Evolutionary conservation across 1,140 invertebrate genomes (phyloP).

Genomic region (Maconellicoccus hirsutus): DNA sequence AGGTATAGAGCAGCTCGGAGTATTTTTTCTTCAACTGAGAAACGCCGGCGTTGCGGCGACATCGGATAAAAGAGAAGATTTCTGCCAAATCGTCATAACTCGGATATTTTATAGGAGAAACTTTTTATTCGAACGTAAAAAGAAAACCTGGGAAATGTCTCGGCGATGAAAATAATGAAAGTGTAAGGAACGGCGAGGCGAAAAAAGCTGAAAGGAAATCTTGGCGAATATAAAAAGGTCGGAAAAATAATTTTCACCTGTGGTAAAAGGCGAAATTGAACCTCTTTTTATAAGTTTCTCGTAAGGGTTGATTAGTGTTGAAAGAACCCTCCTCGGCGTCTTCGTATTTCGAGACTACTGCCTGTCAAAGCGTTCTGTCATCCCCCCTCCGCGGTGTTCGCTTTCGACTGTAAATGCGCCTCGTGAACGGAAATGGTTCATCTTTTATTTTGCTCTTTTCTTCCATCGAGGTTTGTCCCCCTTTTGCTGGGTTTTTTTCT

Average conservation of each 20-base stretch:
- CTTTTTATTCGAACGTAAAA: conserved; percentile 4
- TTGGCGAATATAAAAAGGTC: conserved; percentile 12
- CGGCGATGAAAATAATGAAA: conserved; percentile 9
- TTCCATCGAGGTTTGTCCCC: neutral
- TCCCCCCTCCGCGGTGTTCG: neutral
- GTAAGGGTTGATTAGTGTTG: conserved; percentile 21
- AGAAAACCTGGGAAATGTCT: neutral
- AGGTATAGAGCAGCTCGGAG: neutral
- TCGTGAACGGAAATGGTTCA: neutral
- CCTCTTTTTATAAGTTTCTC: conserved; percentile 16
- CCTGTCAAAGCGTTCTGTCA: neutral
- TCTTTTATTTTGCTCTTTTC: conserved; percentile 1
- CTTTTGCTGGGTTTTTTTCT: neutral
- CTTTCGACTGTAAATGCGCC: neutral
- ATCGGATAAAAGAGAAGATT: conserved; percentile 2
- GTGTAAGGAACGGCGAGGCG: neutral
- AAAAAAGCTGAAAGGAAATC: conserved; percentile 4
- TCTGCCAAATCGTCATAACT: neutral
- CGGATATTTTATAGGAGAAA: conserved; percentile 2
- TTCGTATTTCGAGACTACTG: conserved; percentile 11
- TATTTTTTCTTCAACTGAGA: neutral
- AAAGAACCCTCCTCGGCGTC: neutral
- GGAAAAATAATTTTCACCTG: conserved; percentile 21
- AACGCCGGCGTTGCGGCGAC: neutral
- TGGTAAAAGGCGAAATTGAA: conserved; percentile 15